Conservation (phyloP, 2,113 vertebrate genomes). For the Toxotes jaculatrix region DNA sequence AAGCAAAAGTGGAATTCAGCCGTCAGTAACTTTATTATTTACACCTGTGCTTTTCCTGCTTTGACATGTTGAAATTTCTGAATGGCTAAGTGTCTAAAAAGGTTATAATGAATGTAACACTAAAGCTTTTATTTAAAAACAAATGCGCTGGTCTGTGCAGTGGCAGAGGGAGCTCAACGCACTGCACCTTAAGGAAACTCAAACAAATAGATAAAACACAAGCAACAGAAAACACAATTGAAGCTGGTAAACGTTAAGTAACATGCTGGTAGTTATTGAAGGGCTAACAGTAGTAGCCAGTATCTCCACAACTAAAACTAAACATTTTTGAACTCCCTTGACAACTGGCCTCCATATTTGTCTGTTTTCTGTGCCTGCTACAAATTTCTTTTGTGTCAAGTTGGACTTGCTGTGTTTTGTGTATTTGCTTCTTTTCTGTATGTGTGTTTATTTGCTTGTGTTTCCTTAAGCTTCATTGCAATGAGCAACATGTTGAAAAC, state of each 20-base stretch:
- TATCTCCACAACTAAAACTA: not conserved
- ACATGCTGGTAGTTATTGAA: not conserved
- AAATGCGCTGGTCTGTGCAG: not conserved
- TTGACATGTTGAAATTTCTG: not conserved
- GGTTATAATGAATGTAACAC: not conserved
- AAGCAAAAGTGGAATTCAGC: not conserved
- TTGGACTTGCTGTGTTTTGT: not conserved
- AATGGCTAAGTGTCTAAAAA: not conserved
- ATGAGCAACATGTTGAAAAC: not conserved
- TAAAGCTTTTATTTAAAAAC: constrained; percentile 1
- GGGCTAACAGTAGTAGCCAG: not conserved
- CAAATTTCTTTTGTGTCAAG: not conserved
- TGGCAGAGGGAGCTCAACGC: not conserved
- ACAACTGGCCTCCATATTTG: not conserved
- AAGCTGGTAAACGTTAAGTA: too few species aligned
- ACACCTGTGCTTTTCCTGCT: not conserved
- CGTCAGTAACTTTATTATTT: not conserved
- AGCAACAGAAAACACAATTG: not conserved
- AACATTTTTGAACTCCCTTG: not conserved
- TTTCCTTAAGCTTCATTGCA: not conserved
- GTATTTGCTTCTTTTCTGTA: not conserved
- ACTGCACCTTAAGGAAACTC: not conserved
- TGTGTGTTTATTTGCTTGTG: not conserved
- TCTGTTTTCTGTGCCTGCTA: not conserved
- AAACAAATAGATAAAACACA: not conserved